Conservation (phyloP, 2,888 invertebrate species). For the Dorcus parallelipipedus region DNA sequence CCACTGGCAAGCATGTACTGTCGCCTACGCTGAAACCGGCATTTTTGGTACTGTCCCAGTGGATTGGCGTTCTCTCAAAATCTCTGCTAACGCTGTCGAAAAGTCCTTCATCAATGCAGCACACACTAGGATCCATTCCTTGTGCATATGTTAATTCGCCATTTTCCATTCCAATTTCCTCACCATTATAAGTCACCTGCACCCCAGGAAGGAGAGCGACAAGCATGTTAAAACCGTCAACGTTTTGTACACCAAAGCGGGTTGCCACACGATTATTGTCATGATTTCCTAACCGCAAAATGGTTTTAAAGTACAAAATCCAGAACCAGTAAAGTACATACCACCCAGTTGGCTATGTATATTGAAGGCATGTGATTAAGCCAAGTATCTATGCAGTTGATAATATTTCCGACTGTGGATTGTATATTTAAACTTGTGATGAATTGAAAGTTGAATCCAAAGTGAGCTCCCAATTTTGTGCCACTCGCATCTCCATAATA, state of each 20-base stretch:
- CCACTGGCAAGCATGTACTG: too few relatives aligned
- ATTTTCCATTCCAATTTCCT: constrained; percentile 73
- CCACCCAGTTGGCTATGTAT: constrained; percentile 73
- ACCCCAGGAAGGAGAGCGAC: constrained; percentile 79
- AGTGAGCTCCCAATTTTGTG: constrained; percentile 58
- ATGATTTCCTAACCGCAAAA: constrained; percentile 66
- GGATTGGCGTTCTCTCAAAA: too few relatives aligned
- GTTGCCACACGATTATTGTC: constrained; percentile 69
- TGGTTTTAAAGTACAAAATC: too few relatives aligned
- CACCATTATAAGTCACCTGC: constrained; percentile 83
- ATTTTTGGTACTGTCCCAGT: too few relatives aligned
- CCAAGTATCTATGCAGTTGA: constrained; percentile 62
- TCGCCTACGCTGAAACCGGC: too few relatives aligned
- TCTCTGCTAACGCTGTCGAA: too few relatives aligned
- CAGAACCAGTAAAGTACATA: constrained; percentile 45
- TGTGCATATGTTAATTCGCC: constrained; percentile 51
- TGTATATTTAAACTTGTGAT: constrained; percentile 57
- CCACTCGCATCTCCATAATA: constrained; percentile 57
- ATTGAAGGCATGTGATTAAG: constrained; percentile 60
- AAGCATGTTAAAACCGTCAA: constrained; percentile 69
- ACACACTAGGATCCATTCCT: constrained; percentile 57
- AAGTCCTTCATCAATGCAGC: constrained; percentile 55
- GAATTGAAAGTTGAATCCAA: constrained; percentile 77
- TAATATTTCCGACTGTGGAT: constrained; percentile 61
- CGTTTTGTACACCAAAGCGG: constrained; percentile 53